phyloP scores from a whole-genome alignment of 2,113 vertebrate genomes.

The Meles meles region DNA sequence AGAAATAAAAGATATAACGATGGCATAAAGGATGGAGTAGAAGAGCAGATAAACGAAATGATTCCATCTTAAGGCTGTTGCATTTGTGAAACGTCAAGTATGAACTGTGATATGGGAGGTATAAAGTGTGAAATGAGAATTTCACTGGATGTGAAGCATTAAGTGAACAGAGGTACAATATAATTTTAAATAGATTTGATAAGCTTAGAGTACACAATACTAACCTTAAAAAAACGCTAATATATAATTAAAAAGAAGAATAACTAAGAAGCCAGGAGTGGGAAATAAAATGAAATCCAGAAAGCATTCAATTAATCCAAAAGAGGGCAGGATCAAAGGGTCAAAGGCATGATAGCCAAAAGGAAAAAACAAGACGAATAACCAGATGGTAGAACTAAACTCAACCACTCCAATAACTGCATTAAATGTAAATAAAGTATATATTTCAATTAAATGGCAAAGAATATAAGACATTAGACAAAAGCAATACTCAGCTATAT shows the following conservation, averaged over 20 bases:
- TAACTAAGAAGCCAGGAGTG: neutral
- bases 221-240: neutral
- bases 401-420: neutral
- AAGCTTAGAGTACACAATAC: neutral
- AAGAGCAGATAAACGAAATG: neutral
- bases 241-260: neutral
- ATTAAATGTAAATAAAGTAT: neutral
- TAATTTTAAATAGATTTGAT: neutral
- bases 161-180: neutral
- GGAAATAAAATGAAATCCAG: neutral
- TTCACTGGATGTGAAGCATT: neutral
- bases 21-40: neutral
- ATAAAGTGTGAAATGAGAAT: neutral
- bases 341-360: neutral
- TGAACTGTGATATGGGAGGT: neutral
- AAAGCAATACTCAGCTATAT: neutral
- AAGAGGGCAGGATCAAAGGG: neutral
- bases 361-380: neutral
- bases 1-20: neutral
- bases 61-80: neutral
- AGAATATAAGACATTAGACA: neutral
- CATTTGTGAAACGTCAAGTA: neutral
- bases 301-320: neutral
- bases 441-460: neutral
- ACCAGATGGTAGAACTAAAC: neutral